phyloP scores from a whole-genome alignment of 2,797 vertebrate species.

The Alcedo quadribrachys region DNA sequence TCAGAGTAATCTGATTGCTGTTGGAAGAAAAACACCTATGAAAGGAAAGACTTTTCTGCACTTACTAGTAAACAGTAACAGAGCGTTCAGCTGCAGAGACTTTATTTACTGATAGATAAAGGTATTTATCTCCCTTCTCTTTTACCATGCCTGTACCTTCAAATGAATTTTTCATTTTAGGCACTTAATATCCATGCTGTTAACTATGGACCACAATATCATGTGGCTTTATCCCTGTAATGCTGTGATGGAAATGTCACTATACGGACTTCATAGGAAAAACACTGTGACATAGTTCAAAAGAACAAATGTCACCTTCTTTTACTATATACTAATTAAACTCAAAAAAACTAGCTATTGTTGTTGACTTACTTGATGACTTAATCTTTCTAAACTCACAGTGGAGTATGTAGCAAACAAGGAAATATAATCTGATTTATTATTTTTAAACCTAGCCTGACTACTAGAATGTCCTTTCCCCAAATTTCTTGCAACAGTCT shows the following conservation, averaged over 20 bases:
- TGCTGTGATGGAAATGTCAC: not conserved
- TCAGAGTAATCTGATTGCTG: not conserved
- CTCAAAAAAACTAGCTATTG: not conserved
- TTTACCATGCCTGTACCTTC: not conserved
- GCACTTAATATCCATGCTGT: not conserved
- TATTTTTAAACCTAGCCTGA: not conserved
- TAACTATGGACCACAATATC: not conserved
- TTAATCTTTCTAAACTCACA: not conserved
- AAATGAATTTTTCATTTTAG: not conserved
- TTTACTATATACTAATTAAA: not conserved
- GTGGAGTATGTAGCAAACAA: not conserved
- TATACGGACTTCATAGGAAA: not conserved
- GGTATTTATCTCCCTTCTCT: not conserved
- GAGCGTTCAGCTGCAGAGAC: not conserved
- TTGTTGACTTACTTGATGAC: not conserved
- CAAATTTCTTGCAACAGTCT: not conserved
- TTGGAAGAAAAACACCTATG: not conserved
- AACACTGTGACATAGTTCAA: not conserved
- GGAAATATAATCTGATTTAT: not conserved
- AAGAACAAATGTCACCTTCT: not conserved
- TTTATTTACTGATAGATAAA: not conserved
- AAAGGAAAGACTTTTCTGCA: not conserved
- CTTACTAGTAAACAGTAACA: not conserved
- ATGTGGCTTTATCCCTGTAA: not conserved
- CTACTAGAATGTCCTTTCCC: not conserved